Percentiles rank a stretch among this genome's conserved stretches.
Conservation (phyloP, 2,888 invertebrate species). For the Eurytoma adleriae region DNA sequence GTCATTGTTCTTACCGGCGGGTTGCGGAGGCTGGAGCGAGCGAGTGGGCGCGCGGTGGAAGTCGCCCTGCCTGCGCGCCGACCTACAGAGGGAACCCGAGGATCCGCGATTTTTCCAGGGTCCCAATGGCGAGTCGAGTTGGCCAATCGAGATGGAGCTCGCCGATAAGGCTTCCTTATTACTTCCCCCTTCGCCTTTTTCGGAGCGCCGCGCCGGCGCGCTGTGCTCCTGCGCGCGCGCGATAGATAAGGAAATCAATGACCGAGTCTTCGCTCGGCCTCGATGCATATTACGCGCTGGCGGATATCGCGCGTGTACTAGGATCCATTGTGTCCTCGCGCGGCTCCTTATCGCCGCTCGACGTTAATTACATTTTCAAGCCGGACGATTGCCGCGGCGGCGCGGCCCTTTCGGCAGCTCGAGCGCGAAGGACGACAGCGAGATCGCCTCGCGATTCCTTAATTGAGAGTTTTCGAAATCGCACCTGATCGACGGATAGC, state of each 20-base stretch:
- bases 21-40: not conserved
- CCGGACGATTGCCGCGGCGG: not conserved
- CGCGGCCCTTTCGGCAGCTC: conserved; percentile 15
- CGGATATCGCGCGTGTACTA: not conserved
- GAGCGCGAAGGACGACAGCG: not conserved
- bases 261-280: conserved; percentile 45
- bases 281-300: conserved; percentile 22
- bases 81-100: not conserved
- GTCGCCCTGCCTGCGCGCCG: conserved; percentile 1
- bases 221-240: not conserved
- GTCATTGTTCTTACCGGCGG: too few relatives aligned
- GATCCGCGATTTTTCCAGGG: not conserved
- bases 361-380: conserved; percentile 14
- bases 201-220: not conserved
- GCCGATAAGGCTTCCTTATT: conserved; percentile 46
- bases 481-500: not conserved
- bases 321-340: conserved; percentile 19
- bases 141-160: conserved; percentile 42
- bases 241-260: conserved; percentile 54
- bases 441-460: not conserved
- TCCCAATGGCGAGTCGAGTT: conserved; percentile 10
- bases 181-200: conserved; percentile 45
- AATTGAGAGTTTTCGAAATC: conserved; percentile 47
- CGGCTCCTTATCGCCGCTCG: not conserved
- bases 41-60: not conserved